Evolutionary conservation across 2,888 invertebrate genomes (phyloP).

Genomic region (Drosophila tanythrix): DNA sequence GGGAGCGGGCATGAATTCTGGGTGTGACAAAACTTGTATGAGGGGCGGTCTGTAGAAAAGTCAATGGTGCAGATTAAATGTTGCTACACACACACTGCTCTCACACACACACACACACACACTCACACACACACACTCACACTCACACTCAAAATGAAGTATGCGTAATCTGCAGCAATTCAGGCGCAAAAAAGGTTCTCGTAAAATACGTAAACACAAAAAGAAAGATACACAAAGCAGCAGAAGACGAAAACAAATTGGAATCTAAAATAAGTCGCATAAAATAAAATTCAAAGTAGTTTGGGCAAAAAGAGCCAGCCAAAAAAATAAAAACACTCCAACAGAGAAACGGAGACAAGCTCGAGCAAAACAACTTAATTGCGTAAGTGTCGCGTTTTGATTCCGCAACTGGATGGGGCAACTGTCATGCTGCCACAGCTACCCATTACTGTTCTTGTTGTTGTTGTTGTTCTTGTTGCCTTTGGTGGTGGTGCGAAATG

Average conservation of each 20-base stretch:
- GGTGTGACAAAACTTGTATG: conserved; percentile 47
- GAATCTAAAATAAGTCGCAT: conserved; percentile 52
- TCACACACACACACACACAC: conserved; percentile 31
- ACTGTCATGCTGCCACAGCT: conserved; percentile 14
- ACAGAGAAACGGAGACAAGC: conserved; percentile 32
- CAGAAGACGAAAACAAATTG: conserved; percentile 34
- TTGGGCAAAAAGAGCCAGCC: conserved; percentile 40
- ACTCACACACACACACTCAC: conserved; percentile 9
- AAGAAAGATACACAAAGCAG: conserved; percentile 41
- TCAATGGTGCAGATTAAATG: conserved; percentile 83
- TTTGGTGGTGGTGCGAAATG: conserved; percentile 63
- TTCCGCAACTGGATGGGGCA: conserved; percentile 46
- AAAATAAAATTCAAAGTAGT: conserved; percentile 75
- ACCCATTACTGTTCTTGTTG: conserved; percentile 1
- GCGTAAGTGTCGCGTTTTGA: conserved; percentile 75
- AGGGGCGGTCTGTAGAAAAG: conserved; percentile 67
- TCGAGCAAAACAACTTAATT: conserved; percentile 77
- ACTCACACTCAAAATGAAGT: conserved; percentile 51
- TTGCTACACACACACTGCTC: conserved; percentile 52
- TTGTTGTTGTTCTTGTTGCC: conserved; percentile 22
- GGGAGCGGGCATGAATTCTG: conserved; percentile 13
- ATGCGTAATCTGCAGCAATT: conserved; percentile 80
- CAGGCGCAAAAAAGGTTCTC: conserved; percentile 78
- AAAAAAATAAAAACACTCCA: conserved; percentile 12
- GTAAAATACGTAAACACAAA: conserved; percentile 65